A percentile compares a stretch with the other conserved stretches of the same genome.
These are phyloP conservation scores for Patella vulgata DNA, from an alignment of 1,140 invertebrate genomes.

Conservation along the genomic window DNA sequence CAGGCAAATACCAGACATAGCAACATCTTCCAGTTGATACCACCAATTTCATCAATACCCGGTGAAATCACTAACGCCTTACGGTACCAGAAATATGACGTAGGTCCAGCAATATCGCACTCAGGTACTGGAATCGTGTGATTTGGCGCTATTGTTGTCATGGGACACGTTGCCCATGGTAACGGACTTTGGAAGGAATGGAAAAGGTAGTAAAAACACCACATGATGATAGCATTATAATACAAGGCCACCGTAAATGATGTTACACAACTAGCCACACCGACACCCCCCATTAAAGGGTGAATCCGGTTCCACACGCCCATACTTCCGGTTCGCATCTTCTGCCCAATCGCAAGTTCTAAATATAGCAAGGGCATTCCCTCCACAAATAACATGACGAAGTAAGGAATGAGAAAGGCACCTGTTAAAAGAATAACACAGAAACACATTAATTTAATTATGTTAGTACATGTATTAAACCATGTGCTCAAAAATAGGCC, in stretches of 20 bases:
- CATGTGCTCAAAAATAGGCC: no score
- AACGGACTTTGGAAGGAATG: constrained; percentile 70
- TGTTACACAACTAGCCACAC: constrained; percentile 95
- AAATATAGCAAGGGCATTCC: constrained; percentile 57
- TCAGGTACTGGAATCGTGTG: constrained; percentile 40
- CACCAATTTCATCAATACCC: constrained; percentile 69
- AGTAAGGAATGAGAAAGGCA: constrained; percentile 59
- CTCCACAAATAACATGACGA: constrained; percentile 57
- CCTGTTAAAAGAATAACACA: constrained; percentile 43
- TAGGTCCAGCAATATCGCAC: constrained; percentile 50
- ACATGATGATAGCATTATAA: constrained; percentile 97
- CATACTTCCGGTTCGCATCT: constrained; percentile 44
- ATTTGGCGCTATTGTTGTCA: constrained; percentile 27
- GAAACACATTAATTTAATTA: no score
- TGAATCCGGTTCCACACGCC: constrained; percentile 54
- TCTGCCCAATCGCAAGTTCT: constrained; percentile 57
- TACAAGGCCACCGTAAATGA: constrained; percentile 98
- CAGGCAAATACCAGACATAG: constrained; percentile 89
- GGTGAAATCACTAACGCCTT: constrained; percentile 52
- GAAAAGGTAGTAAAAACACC: constrained; percentile 92
- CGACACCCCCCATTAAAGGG: constrained; percentile 76
- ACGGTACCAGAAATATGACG: constrained; percentile 60
- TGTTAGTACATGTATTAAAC: no score
- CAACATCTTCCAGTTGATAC: constrained; percentile 91
- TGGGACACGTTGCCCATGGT: constrained; percentile 89